Evolutionary conservation across 1,140 invertebrate genomes (phyloP).

Genomic region (Semibalanus balanoides): DNA sequence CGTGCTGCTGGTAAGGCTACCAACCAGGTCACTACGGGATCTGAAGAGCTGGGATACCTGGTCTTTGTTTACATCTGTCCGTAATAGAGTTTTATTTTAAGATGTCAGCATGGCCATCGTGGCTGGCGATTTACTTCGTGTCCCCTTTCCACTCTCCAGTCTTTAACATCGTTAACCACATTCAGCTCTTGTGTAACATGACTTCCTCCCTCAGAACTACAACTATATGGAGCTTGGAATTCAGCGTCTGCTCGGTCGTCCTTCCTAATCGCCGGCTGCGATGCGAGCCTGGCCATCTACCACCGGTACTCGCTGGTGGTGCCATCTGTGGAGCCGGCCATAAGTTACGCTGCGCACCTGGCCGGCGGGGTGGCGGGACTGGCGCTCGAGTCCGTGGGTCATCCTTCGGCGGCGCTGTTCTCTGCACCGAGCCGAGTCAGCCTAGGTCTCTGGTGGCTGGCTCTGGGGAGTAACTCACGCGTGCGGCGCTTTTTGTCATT

Average conservation of each 20-base stretch:
- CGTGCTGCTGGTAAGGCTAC: constrained; percentile 63
- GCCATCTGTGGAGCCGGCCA: constrained; percentile 42
- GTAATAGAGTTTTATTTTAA: too few species aligned
- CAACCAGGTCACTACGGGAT: too few species aligned
- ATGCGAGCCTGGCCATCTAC: constrained; percentile 91
- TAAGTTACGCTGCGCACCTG: constrained; percentile 88
- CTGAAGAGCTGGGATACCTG: too few species aligned
- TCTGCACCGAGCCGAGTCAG: not conserved
- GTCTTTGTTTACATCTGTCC: too few species aligned
- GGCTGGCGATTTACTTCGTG: too few species aligned
- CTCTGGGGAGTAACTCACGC: constrained; percentile 78
- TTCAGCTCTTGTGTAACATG: too few species aligned
- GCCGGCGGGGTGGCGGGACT: constrained; percentile 78
- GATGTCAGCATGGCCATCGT: too few species aligned
- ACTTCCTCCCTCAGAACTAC: not conserved
- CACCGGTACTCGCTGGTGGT: constrained; percentile 60
- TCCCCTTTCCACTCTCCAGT: too few species aligned
- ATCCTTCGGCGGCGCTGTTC: constrained; percentile 64
- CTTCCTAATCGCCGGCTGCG: constrained; percentile 33
- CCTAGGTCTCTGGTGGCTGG: constrained; percentile 89
- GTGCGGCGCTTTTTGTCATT: constrained; percentile 82
- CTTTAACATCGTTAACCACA: too few species aligned
- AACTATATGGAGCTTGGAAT: not conserved
- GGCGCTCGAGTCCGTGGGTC: constrained; percentile 70
- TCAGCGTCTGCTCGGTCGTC: not conserved